Base-by-base conservation (phyloP, 1,140 invertebrate genomes). In the Bombus superbus region DNA sequence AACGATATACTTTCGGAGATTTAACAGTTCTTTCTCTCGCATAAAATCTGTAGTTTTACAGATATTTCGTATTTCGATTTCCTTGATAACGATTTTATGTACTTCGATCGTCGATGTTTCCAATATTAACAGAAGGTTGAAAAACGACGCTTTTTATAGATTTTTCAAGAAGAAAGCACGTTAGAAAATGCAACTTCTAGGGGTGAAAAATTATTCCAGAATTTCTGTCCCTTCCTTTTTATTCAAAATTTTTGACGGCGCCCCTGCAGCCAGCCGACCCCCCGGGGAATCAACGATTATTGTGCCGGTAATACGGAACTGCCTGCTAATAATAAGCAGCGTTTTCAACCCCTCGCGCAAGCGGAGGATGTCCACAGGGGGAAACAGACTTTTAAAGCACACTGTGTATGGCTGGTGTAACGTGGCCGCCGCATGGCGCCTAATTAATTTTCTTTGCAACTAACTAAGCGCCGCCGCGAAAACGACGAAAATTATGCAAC, bases 381-480 rank as follows among this genome's bases (percentile, higher is more conserved):
- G 66, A 71, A 73, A 84, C 66, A 62, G 68, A 80, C 77, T 85
- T 80, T 40, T 25, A 64, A 32, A 73, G 44, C 83, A 47, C 76
- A 40, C 32, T 79, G 69, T 57, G 28, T 47, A 44, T n/a, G 40
- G 44, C 22, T 84, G 44, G 42, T n/a, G 13, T 64, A n/a, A n/a
- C 47, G 35, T 35, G 47, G 22, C 28, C 22, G 22, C 1, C 28
- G 76, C 57, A 73, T 57, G 76, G 74, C 74, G 79, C 80, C 87
- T 89, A 89, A 89, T 89, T 89, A 89, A 89, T 89, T 89, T 89
- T 89, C 87, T 86, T 89, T 89, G 75, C 79, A 89, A 85, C 88
- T 80, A 89, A 89, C 88, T 89, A 86, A 74, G 87, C 47, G 81
- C 64, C 71, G 75, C 38, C 53, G 62, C 69, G 87, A 86, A 88